Percentiles rank a stretch among this genome's conserved stretches.
Conservation (phyloP, 2,888 invertebrate species). For the Synanthedon formicaeformis region DNA sequence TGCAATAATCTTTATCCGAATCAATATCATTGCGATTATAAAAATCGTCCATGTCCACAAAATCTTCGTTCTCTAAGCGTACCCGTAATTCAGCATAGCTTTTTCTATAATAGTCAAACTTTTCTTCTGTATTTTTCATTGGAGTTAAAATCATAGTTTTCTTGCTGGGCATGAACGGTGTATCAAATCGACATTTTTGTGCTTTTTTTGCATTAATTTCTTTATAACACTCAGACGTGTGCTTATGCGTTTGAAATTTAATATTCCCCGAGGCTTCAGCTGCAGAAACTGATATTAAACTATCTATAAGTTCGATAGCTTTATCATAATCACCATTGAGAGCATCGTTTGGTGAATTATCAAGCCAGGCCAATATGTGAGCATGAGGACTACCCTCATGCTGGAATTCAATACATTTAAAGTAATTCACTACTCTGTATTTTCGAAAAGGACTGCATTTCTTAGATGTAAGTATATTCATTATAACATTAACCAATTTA, state of each 20-base stretch:
- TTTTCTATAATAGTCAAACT: slow-evolving; percentile 19
- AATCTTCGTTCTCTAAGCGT: slow-evolving; percentile 27
- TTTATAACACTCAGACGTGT: slow-evolving; percentile 23
- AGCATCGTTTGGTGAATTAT: slow-evolving; percentile 21
- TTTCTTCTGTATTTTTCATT: slow-evolving; percentile 23
- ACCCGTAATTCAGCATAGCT: slow-evolving; percentile 22
- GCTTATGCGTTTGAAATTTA: slow-evolving; percentile 19
- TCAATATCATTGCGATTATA: slow-evolving; percentile 18
- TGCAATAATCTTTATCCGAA: slow-evolving; percentile 20
- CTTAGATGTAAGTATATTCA: slow-evolving; percentile 19
- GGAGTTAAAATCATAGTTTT: slow-evolving; percentile 17
- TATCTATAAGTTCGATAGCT: slow-evolving; percentile 15
- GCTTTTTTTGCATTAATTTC: slow-evolving; percentile 14
- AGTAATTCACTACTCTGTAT: slow-evolving; percentile 22
- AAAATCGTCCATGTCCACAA: slow-evolving; percentile 17
- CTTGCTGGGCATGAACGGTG: slow-evolving; percentile 22
- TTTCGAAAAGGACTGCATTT: slow-evolving; percentile 27
- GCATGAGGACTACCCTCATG: slow-evolving; percentile 30
- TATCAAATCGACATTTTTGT: slow-evolving; percentile 22
- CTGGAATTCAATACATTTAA: slow-evolving; percentile 30
- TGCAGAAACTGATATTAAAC: slow-evolving; percentile 19
- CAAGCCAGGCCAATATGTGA: slow-evolving; percentile 29
- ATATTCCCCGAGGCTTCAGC: slow-evolving; percentile 23
- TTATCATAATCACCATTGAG: slow-evolving; percentile 16
- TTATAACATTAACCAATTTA: slow-evolving; percentile 24